Base-by-base conservation (phyloP, 2,113 vertebrate genomes). In the Eptesicus fuscus region DNA sequence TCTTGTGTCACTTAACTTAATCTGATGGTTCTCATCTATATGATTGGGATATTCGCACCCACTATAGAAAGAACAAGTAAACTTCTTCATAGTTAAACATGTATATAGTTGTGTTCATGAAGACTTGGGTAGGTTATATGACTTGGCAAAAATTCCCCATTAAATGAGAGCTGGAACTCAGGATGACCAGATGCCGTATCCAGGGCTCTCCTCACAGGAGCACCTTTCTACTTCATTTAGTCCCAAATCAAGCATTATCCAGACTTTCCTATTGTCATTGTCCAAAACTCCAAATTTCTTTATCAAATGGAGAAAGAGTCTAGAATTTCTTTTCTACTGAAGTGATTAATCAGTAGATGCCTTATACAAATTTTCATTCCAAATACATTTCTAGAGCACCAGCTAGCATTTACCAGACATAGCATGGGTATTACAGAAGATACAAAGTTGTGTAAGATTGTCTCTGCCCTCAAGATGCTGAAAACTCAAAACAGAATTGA, bases 351-450 rank as follows among this genome's bases (percentile, higher is more conserved):
- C 63, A 71, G 16, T 25, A 65, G 37, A 59, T 83, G 11, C 86
- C 86, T 93, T 91, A 53, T 7, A 18, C 53, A 20, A 65, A 42
- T 80, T 79, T 73, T 59, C 17, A 84, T 47, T 56, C 28, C 42
- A 86, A 79, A 69, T 51, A 2, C 5, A 83, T 80, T 32, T 53
- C 59, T 23, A 61, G 37, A 28, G 23, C 61, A 35, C 42, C 32
- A 7, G 20, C 20, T 47, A 35, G 9, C 67, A 32, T 20, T 88
- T 61, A 63, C 9, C 7, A 74, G 47, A 14, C 37, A 17, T 1
- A 79, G 3, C 2, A 22, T 70, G 8, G 9, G 10, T 44, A 7
- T 79, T 51, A 42, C 6, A 77, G 49, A 78, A 30, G 18, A 53
- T 1, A 11, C 1, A 5, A 12, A 61, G 23, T 71, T 40, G 7